A percentile compares a stretch with the other conserved stretches of the same genome.
phyloP scores from a whole-genome alignment of 2,797 vertebrate species.

The Amphiprion clarkii region DNA sequence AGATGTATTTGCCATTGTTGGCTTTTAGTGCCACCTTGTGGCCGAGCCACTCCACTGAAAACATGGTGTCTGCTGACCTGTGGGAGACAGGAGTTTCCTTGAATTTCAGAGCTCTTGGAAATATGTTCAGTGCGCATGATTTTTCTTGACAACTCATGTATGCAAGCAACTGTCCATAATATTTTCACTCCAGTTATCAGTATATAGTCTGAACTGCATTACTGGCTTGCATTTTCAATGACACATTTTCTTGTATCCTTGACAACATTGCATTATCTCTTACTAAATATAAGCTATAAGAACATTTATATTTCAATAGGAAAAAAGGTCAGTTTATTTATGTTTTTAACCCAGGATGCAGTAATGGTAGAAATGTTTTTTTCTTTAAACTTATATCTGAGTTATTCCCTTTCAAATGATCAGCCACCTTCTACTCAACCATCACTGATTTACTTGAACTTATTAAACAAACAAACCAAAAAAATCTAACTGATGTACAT shows the following conservation, averaged over 20 bases:
- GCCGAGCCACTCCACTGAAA: slow-evolving; percentile 94
- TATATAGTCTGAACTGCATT: neutral
- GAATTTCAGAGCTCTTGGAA: neutral
- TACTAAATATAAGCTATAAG: neutral
- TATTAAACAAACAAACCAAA: too few species aligned
- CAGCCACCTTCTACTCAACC: too few species aligned
- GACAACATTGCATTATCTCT: neutral
- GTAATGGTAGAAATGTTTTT: too few species aligned
- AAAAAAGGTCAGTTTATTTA: neutral
- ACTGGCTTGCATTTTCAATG: neutral
- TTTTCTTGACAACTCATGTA: too few species aligned
- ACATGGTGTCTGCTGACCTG: slow-evolving; percentile 92
- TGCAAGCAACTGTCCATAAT: neutral
- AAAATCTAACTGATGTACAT: too few species aligned
- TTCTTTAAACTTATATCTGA: too few species aligned
- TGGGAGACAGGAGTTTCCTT: neutral
- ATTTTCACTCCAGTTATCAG: neutral
- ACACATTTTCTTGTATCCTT: neutral
- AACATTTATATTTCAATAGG: neutral
- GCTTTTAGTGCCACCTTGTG: slow-evolving; percentile 93
- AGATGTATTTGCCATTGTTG: slow-evolving; percentile 95
- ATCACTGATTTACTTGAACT: too few species aligned
- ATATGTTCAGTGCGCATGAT: neutral
- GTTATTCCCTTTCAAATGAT: too few species aligned
- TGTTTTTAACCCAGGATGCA: too few species aligned